Evolutionary conservation across 37 sponge, comb jelly and placozoan species (phyloP).

Genomic region (Eunapius fragilis): DNA sequence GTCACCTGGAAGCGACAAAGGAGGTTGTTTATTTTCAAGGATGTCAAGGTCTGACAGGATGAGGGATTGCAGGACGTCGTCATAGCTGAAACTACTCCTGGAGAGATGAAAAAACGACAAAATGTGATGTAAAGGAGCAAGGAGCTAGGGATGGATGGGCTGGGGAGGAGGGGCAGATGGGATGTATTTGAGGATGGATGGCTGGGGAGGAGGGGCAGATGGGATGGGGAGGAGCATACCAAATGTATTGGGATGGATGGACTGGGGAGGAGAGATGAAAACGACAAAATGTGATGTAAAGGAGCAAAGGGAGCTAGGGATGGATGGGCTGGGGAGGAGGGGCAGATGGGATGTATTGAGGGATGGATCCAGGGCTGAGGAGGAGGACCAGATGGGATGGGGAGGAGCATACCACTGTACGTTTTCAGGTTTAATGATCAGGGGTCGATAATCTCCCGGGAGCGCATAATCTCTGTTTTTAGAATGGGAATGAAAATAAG

Average conservation of each 20-base stretch:
- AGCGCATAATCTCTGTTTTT: constrained; percentile 83
- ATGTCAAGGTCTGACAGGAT: constrained; percentile 64
- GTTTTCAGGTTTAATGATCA: constrained; percentile 69
- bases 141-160: neutral
- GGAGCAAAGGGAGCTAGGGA: too few species aligned
- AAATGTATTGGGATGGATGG: too few species aligned
- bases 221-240: too few species aligned
- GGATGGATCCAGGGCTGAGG: neutral
- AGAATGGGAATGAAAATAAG: too few species aligned
- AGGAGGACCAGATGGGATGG: too few species aligned
- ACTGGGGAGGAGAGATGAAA: neutral
- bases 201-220: too few species aligned
- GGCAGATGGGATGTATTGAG: neutral
- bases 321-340: too few species aligned
- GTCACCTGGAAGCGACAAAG: constrained; percentile 24
- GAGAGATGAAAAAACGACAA: neutral
- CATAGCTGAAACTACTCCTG: constrained; percentile 57
- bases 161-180: too few species aligned
- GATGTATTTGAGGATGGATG: too few species aligned
- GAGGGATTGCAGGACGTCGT: constrained; percentile 69
- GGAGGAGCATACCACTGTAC: constrained; percentile 62
- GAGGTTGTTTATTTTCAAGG: constrained; percentile 27
- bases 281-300: neutral
- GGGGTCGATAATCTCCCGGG: constrained; percentile 63
- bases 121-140: too few species aligned